These are phyloP conservation scores for Catocala fraxini DNA, from an alignment of 2,888 invertebrate species.

Conservation along the genomic window DNA sequence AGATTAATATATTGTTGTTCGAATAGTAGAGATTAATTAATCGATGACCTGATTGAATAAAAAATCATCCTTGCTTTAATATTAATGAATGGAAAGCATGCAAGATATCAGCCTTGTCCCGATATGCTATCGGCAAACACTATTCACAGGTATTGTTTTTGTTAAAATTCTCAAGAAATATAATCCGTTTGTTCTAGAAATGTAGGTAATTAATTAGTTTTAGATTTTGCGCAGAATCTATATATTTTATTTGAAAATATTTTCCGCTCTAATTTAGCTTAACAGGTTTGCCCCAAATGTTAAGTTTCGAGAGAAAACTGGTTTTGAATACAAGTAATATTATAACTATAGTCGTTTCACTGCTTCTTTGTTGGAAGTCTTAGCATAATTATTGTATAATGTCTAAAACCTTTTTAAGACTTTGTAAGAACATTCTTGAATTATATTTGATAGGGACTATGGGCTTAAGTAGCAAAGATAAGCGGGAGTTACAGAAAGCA, in stretches of 20 bases:
- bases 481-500: background rate
- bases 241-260: slow-evolving; percentile 22
- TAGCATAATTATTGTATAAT: background rate
- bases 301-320: slow-evolving; percentile 3
- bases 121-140: slow-evolving; percentile 6
- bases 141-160: slow-evolving; percentile 18
- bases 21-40: background rate
- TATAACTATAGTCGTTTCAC: background rate
- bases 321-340: background rate
- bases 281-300: slow-evolving; percentile 16
- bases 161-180: slow-evolving; percentile 18
- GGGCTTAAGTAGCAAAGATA: background rate
- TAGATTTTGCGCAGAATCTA: slow-evolving; percentile 18
- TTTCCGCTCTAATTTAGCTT: slow-evolving; percentile 13
- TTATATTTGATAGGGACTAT: background rate
- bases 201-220: slow-evolving; percentile 18
- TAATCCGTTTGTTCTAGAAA: slow-evolving; percentile 19
- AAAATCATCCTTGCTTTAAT: background rate
- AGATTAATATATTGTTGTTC: background rate
- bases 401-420: too few species aligned
- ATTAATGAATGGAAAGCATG: background rate
- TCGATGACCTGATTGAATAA: slow-evolving; percentile 3
- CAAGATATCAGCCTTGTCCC: slow-evolving; percentile 2
- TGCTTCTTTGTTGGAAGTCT: background rate
- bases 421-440: background rate